Evolutionary conservation across 2,113 vertebrate species (phyloP), one percentile per base, ranked within the genome.

Genomic region (Notarius quadriscutis): DNA sequence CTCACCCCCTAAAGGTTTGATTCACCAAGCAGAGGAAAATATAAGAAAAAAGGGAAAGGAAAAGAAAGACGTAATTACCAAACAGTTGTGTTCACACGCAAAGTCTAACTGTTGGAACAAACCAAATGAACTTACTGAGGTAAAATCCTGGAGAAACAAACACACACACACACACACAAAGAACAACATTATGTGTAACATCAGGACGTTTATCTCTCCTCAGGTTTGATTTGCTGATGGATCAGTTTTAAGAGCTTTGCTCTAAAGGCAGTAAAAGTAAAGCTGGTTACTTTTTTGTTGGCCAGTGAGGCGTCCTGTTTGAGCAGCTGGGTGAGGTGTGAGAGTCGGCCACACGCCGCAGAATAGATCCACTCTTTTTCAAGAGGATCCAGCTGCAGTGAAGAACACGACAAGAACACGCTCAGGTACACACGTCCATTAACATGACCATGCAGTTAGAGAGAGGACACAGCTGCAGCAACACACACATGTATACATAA

Each of bases 351-450:
- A 6, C 94, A 93, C 0, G 96, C 95, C 1, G 95, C 95, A 0
- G 92, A 95, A 89, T 95, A 95, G 88, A 96, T 95, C 95, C 96
- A 96, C 81, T 95, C 95, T 89, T 96, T 96, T 87, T 96, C 95
- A 89, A 94, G 83, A 0, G 95, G 95, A 88, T 96, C 95, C 93
- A 96, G 91, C 95, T 96, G 87, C 62, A 90, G 7, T 17, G 51
- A 67, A 10, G 20, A 27, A 78, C 34, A 82, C 5, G 6, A 30
- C 34, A 30, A 88, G 58, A 41, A 53, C 4, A 83, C 63, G 55
- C 20, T 65, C 1, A 14, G 51, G 75, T 34, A 67, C 17, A 63
- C 74, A 86, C 2, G 12, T 34, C n/a, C 51, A 78, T 17, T 65
- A 50, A 84, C 79, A 48, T 34, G 2, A 81, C 27, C 2, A 7